Conservation (phyloP, 1,140 invertebrate genomes). For the Yoshiicerus persimilis region DNA sequence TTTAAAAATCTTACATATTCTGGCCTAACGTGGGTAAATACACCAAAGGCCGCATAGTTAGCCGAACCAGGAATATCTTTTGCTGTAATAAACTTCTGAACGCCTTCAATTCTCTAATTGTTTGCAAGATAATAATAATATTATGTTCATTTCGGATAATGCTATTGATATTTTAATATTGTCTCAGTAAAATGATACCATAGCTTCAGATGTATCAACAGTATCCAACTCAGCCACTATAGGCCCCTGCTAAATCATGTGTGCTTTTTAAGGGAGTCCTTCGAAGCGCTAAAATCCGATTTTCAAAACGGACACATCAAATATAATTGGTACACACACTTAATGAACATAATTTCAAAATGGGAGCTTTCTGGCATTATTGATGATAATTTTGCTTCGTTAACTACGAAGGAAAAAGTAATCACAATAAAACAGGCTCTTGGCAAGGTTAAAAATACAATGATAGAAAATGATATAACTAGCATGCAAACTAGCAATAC, state of each 20-base stretch:
- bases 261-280: no score
- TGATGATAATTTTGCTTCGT: no score
- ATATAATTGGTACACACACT: no score
- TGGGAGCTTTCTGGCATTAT: no score
- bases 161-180: not conserved
- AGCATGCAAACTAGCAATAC: no score
- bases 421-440: no score
- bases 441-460: no score
- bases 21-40: not conserved
- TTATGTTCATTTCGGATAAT: not conserved
- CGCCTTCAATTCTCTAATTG: not conserved
- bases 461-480: no score
- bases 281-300: no score
- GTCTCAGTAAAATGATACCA: slow-evolving; percentile 31
- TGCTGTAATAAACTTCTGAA: slow-evolving; percentile 68
- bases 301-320: slow-evolving; percentile 53
- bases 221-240: slow-evolving; percentile 51
- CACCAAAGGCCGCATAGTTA: not conserved
- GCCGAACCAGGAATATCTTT: slow-evolving; percentile 76
- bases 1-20: not conserved
- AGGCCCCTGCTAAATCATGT: slow-evolving; percentile 55
- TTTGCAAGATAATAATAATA: not conserved
- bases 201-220: slow-evolving; percentile 51
- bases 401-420: no score
- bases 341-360: no score